Conservation (phyloP, 2,797 vertebrate species). For the Dermochelys coriacea region DNA sequence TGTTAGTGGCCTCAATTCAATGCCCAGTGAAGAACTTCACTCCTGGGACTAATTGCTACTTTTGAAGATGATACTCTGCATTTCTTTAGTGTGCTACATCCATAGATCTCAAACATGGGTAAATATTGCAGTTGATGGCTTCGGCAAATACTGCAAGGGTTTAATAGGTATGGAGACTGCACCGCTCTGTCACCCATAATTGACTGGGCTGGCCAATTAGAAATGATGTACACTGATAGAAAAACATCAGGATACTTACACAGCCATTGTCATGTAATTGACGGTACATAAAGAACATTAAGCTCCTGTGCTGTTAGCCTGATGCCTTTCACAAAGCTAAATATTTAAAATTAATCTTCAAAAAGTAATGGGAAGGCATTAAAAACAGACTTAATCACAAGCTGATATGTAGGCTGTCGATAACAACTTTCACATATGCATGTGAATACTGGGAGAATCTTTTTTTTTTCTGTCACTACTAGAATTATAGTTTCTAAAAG, state of each 20-base stretch:
- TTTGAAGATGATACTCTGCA: accelerated
- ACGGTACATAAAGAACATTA: neutral
- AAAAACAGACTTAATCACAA: neutral
- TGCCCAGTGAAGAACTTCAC: neutral
- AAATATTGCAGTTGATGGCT: neutral
- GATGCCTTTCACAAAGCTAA: neutral
- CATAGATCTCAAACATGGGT: neutral
- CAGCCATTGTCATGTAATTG: neutral
- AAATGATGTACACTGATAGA: no score
- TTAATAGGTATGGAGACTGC: neutral
- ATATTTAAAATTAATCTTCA: neutral
- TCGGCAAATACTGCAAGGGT: neutral
- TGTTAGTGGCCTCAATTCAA: neutral
- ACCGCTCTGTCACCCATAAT: neutral
- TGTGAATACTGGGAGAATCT: neutral
- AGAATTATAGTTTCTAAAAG: neutral
- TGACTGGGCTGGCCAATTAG: neutral
- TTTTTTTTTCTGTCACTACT: neutral
- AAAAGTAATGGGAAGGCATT: neutral
- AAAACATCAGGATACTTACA: neutral
- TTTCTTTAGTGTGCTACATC: neutral
- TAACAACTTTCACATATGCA: neutral
- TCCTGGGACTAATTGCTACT: neutral
- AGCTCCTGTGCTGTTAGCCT: neutral
- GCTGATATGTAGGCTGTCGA: neutral